Evolutionary conservation across 2,888 invertebrate species (phyloP), one percentile per base, ranked within the genome.

Genomic region (Eucriotettix oculatus): DNA sequence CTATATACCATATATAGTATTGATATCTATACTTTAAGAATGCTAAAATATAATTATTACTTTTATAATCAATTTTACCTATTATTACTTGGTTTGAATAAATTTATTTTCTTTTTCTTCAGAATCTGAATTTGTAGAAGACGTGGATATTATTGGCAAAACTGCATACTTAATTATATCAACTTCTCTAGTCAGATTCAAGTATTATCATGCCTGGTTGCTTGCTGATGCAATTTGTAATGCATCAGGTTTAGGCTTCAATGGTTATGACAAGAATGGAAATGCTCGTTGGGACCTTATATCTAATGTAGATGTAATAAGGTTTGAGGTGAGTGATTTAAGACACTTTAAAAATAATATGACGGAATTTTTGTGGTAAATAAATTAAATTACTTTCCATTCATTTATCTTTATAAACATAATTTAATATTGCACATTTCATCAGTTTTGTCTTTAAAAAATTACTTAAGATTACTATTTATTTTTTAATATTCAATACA

Each of bases 151-250:
- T 57, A 63, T 77, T 42, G 81, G 82, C 66, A 85, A 83, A 71
- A 82, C 89, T 69, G 83, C 86, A 72, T 94, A 87, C 76, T 76
- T 92, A 65, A 75, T 83, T 68, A 74, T 84, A 65, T 81, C 87
- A 55, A 91, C 92, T 58, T 80, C 89, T 66, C 78, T 89, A 63
- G 85, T 86, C 62, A 83, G 95, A 66, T 87, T 88, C 74, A 95
- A 94, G 77, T 97, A 96, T 78, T 96, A 96, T 76, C 90, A 94
- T 72, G 96, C 94, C n/a, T 97, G 96, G 96, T 78, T 91, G 61
- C 78, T 96, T 68, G 92, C 94, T 10, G 98, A 98, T 73, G 91
- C 93, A 1, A 87, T 96, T 66, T 95, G 93, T 73, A 96, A 97
- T 74, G 90, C 92, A 71, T 89, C 90, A 17, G 98, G 98, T 1